A percentile compares a stretch with the other conserved stretches of the same genome.
phyloP scores from a whole-genome alignment of 2,888 invertebrate genomes.

The Euzetes globulus region DNA sequence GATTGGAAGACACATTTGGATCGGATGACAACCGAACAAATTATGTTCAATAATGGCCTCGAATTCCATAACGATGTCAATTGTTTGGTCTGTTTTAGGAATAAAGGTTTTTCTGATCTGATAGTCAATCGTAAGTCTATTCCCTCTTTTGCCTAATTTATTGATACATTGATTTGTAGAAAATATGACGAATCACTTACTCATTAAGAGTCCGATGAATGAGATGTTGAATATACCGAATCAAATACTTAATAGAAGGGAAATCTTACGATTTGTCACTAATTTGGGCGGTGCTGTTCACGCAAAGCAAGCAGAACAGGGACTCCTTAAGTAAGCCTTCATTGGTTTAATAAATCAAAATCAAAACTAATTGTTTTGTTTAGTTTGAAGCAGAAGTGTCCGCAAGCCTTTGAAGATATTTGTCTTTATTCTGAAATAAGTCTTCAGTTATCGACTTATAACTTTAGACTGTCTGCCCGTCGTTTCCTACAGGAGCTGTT shows the following conservation, averaged over 20 bases:
- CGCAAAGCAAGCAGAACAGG: slow-evolving; percentile 70
- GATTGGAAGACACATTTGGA: slow-evolving; percentile 32
- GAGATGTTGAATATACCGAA: neutral
- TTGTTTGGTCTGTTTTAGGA: slow-evolving; percentile 41
- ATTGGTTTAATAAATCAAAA: neutral
- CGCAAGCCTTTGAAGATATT: slow-evolving; percentile 60
- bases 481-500: slow-evolving; percentile 89
- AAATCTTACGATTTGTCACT: slow-evolving; percentile 64
- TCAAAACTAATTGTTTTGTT: slow-evolving; percentile 26
- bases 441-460: slow-evolving; percentile 65
- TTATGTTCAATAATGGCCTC: slow-evolving; percentile 36
- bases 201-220: neutral
- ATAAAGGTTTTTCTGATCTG: neutral
- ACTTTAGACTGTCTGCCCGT: slow-evolving; percentile 72
- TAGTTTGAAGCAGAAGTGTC: slow-evolving; percentile 53
- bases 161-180: neutral
- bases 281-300: slow-evolving; percentile 70
- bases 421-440: slow-evolving; percentile 90
- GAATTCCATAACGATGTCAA: slow-evolving; percentile 41
- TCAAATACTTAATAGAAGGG: slow-evolving; percentile 50
- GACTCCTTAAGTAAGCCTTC: slow-evolving; percentile 56
- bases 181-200: neutral
- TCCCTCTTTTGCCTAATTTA: neutral
- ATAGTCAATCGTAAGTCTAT: neutral
- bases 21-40: slow-evolving; percentile 30